These are phyloP conservation scores for Rugalucina vietnamica DNA, from an alignment of 2,888 invertebrate species.

Conservation along the genomic window DNA sequence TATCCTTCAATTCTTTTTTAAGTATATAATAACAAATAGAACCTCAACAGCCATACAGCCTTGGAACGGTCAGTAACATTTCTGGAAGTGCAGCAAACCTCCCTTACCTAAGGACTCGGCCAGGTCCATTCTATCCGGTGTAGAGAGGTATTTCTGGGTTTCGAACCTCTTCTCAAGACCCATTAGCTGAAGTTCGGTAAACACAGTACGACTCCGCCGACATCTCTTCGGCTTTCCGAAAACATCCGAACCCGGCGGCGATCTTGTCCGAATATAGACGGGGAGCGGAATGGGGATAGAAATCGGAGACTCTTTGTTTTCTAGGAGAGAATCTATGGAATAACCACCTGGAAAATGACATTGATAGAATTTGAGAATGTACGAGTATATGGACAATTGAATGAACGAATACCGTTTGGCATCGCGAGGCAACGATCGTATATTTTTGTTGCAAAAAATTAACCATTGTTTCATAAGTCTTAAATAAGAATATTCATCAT, in stretches of 20 bases:
- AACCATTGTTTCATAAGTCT: too few relatives aligned
- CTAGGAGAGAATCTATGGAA: slow-evolving; percentile 61
- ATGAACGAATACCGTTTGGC: slow-evolving; percentile 14
- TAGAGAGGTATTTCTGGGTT: slow-evolving; percentile 84
- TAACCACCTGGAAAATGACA: slow-evolving; percentile 38
- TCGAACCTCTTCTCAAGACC: slow-evolving; percentile 84
- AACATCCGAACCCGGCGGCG: slow-evolving; percentile 69
- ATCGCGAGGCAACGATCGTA: too few relatives aligned
- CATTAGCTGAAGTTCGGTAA: slow-evolving; percentile 83
- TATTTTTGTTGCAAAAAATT: too few relatives aligned
- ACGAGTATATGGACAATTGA: slow-evolving; percentile 14
- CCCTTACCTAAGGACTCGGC: slow-evolving; percentile 81
- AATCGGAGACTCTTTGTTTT: slow-evolving; percentile 52
- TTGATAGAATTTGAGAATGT: neutral
- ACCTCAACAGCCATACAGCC: too few relatives aligned
- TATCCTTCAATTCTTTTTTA: too few relatives aligned
- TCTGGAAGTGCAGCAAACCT: neutral
- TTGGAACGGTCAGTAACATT: too few relatives aligned
- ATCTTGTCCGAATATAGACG: slow-evolving; percentile 78
- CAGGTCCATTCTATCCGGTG: slow-evolving; percentile 84
- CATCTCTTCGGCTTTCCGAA: slow-evolving; percentile 77
- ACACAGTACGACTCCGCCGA: slow-evolving; percentile 81
- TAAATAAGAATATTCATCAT: too few relatives aligned
- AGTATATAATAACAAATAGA: too few relatives aligned
- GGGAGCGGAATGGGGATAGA: slow-evolving; percentile 79